A percentile compares a stretch with the other conserved stretches of the same genome.
Evolutionary conservation across 2,113 vertebrate genomes (phyloP).

Genomic region (Oryzias melastigma): DNA sequence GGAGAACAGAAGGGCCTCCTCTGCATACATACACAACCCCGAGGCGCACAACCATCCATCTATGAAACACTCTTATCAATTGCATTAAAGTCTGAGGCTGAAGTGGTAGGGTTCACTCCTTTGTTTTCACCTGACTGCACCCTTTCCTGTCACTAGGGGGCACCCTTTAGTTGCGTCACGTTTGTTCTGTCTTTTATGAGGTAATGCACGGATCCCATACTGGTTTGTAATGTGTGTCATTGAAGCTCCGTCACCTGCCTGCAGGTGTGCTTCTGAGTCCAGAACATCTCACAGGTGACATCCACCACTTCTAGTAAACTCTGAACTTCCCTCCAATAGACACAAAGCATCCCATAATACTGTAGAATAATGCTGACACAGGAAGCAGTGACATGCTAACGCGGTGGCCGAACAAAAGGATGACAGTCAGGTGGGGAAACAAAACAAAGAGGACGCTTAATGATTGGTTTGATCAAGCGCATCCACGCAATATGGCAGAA

Average conservation of each 20-base stretch:
- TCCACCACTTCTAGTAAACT: constrained; percentile 2
- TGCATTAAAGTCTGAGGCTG: constrained; percentile 26
- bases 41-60: constrained; percentile 11
- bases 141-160: constrained; percentile 63
- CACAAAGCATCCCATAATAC: neutral
- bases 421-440: constrained; percentile 43
- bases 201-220: constrained; percentile 10
- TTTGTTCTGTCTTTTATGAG: neutral
- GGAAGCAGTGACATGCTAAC: constrained; percentile 15
- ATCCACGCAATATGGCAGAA: constrained; percentile 57
- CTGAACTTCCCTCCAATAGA: constrained; percentile 10
- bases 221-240: neutral
- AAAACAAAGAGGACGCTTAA: constrained; percentile 55
- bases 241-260: neutral
- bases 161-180: constrained; percentile 55
- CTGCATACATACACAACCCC: constrained; percentile 6
- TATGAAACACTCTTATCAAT: constrained; percentile 8
- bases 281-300: constrained; percentile 11
- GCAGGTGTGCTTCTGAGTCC: constrained; percentile 13
- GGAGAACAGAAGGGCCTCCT: neutral
- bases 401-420: constrained; percentile 47
- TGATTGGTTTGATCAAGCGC: constrained; percentile 69
- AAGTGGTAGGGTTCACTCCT: constrained; percentile 13
- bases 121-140: constrained; percentile 30
- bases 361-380: neutral